These are phyloP conservation scores for Petrocephalus schoutedeni DNA, from an alignment of 2,797 vertebrate genomes.

Conservation along the genomic window DNA sequence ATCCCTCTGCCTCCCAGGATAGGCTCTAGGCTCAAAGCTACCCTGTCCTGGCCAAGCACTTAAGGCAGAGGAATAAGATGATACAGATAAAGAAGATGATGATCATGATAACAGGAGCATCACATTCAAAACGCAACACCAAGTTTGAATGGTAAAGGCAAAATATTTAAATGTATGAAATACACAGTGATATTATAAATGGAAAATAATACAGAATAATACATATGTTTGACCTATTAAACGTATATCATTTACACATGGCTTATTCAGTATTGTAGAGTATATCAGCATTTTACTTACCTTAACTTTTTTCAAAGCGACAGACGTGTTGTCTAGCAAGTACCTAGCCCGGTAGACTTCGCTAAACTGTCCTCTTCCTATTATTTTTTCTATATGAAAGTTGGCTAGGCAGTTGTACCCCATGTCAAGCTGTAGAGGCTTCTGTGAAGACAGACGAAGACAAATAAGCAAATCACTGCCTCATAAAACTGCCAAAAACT, in stretches of 20 bases:
- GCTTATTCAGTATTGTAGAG: neutral
- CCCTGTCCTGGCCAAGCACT: neutral
- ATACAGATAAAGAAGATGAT: neutral
- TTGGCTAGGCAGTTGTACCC: conserved; percentile 87
- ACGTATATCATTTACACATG: neutral
- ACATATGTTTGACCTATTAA: neutral
- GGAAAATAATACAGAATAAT: neutral
- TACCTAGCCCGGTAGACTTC: conserved; percentile 91
- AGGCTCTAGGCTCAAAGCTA: neutral
- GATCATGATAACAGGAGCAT: neutral
- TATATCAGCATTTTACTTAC: conserved; percentile 55
- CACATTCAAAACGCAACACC: neutral
- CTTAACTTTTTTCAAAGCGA: conserved; percentile 97
- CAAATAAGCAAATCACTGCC: neutral
- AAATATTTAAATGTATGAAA: neutral
- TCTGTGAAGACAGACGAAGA: conserved; percentile 59
- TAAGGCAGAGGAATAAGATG: neutral
- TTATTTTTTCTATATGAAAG: conserved; percentile 94
- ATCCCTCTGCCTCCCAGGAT: neutral
- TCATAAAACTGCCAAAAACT: conserved; percentile 7
- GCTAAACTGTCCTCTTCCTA: conserved; percentile 93
- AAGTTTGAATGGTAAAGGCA: neutral
- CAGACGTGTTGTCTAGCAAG: conserved; percentile 81
- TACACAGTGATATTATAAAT: neutral
- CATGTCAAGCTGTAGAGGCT: conserved; percentile 85